These are phyloP conservation scores for Liopterus haemorrhoidalis DNA, from an alignment of 2,888 invertebrate genomes.

Conservation along the genomic window DNA sequence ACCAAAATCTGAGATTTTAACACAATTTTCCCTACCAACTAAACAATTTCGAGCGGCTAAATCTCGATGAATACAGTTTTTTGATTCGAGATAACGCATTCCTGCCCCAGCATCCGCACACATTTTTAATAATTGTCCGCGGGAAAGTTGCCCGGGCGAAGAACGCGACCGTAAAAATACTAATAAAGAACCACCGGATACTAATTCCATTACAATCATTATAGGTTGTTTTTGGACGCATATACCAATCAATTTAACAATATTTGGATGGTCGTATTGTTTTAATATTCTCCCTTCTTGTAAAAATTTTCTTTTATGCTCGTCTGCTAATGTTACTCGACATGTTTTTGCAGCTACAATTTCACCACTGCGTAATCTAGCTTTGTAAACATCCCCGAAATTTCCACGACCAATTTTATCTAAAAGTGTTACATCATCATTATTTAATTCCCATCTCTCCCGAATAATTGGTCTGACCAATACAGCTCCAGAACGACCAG, in stretches of 20 bases:
- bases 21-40: conserved; percentile 72
- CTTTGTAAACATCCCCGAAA: conserved; percentile 95
- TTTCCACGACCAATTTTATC: conserved; percentile 97
- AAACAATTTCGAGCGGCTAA: conserved; percentile 92
- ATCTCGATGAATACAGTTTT: conserved; percentile 94
- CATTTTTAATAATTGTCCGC: conserved; percentile 74
- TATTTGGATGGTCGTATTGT: conserved; percentile 95
- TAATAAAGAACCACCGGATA: conserved; percentile 85
- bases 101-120: conserved; percentile 90
- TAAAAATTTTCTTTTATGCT: conserved; percentile 86
- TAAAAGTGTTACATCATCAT: conserved; percentile 84
- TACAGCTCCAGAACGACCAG: conserved; percentile 86
- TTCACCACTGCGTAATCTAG: conserved; percentile 73
- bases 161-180: conserved; percentile 81
- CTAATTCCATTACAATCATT: conserved; percentile 98
- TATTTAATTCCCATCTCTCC: conserved; percentile 93
- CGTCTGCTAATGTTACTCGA: conserved; percentile 87
- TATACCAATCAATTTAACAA: conserved; percentile 92
- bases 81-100: conserved; percentile 92
- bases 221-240: conserved; percentile 97
- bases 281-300: conserved; percentile 93
- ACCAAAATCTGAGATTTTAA: conserved; percentile 97
- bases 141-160: conserved; percentile 52
- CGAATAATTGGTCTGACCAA: conserved; percentile 77
- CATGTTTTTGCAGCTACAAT: conserved; percentile 96